Percentiles rank a stretch among this genome's conserved stretches.
These are phyloP conservation scores for Prionailurus bengalensis DNA, from an alignment of 2,113 vertebrate species.

Conservation along the genomic window DNA sequence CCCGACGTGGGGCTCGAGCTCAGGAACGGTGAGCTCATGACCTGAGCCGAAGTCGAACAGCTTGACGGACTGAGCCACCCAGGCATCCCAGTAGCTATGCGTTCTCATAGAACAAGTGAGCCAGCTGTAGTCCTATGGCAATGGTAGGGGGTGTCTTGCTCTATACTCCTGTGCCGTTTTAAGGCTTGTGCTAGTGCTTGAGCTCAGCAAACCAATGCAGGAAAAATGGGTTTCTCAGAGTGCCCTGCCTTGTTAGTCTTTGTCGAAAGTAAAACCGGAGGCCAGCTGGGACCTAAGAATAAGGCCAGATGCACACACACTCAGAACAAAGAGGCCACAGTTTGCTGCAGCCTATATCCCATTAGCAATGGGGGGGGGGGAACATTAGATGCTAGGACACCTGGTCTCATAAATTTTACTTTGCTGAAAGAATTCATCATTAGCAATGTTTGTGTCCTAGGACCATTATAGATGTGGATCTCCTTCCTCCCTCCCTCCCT, in stretches of 20 bases:
- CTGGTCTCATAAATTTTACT: conserved; percentile 75
- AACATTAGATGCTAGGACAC: conserved; percentile 59
- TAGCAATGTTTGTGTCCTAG: not conserved
- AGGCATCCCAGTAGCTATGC: no score
- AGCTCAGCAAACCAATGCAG: not conserved
- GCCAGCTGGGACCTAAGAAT: not conserved
- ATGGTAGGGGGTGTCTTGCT: not conserved
- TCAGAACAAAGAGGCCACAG: not conserved
- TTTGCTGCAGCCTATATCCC: conserved; percentile 59
- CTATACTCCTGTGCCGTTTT: not conserved
- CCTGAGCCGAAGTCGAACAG: no score
- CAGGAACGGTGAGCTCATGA: no score
- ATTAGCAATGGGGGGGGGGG: conserved; percentile 63
- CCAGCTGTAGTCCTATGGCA: not conserved
- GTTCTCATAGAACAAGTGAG: not conserved
- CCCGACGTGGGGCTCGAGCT: no score
- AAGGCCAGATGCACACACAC: not conserved
- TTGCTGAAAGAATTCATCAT: conserved; percentile 75
- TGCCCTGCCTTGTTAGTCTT: not conserved
- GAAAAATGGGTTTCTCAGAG: not conserved
- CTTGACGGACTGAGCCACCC: no score
- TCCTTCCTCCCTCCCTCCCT: not conserved
- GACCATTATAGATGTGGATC: not conserved
- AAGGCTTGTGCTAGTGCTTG: not conserved
- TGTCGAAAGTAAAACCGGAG: conserved; percentile 56